Base-by-base conservation (phyloP, 2,888 invertebrate genomes). In the Schizotus pectinicornis region DNA sequence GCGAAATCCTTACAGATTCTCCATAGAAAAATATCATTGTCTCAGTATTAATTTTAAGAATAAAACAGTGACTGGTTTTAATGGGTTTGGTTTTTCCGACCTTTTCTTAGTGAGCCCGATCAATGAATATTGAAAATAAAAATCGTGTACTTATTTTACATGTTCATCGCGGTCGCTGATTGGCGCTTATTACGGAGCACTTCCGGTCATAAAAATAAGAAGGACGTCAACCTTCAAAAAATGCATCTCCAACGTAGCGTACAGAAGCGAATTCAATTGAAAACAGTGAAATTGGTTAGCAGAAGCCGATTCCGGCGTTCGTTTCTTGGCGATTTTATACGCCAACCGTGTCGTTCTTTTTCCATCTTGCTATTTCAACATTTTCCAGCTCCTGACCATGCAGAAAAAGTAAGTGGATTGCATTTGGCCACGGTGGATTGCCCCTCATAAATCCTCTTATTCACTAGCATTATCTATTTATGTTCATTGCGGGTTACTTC, bases 381-480 rank as follows among this genome's bases (percentile, higher is more conserved):
- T 30, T 54, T 34, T 37, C 34, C 30, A 22, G 9, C 41, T 38
- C 47, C 50, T 32, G 37, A 41, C 45, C 38, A 43, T 50, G 34
- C 51, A 39, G 48, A 38, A 59, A 53, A 56, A 55, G 39, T 48
- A 54, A 59, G 62, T 47, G 62, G 63, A 72, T 70, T 72, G 68
- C 63, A 68, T 59, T 65, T 63, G 63, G 68, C 64, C 59, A 68
- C 68, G 69, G 56, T 65, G 67, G 68, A 73, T 73, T 67, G 70
- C 69, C 67, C 67, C 69, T 66, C 71, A 72, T 75, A 74, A 75
- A 75, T 75, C 70, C 69, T 66, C 67, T 70, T 68, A 70, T 70
- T 71, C 71, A 68, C 67, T 71, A 64, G 64, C 70, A 72, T 74
- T 74, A 74, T 71, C 69, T 72, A 74, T 72, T 74, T 71, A 73